Conservation (phyloP, 2,888 invertebrate species). For the Chymomyza fuscimana region DNA sequence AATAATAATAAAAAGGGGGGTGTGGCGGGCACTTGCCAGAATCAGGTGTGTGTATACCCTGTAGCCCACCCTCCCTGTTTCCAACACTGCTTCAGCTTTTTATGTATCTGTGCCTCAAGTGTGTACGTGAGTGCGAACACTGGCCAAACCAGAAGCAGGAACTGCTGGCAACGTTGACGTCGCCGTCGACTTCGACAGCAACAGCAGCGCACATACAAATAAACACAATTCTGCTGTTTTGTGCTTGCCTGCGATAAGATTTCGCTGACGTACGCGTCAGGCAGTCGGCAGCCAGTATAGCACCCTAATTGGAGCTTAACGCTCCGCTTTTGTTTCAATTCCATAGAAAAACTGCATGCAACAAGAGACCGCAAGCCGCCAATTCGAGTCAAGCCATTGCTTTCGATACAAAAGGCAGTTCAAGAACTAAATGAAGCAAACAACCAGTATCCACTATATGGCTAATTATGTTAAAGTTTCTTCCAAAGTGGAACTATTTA, state of each 20-base stretch:
- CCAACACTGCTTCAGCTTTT: slow-evolving; percentile 10
- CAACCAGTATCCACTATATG: neutral
- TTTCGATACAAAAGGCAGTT: slow-evolving; percentile 37
- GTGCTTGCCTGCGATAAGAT: slow-evolving; percentile 61
- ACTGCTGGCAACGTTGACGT: slow-evolving; percentile 54
- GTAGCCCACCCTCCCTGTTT: slow-evolving; percentile 15
- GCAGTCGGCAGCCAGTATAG: slow-evolving; percentile 29
- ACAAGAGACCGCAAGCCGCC: slow-evolving; percentile 68
- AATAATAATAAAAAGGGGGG: slow-evolving; percentile 11
- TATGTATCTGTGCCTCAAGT: slow-evolving; percentile 6
- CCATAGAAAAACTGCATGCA: slow-evolving; percentile 72
- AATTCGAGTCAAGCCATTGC: slow-evolving; percentile 35
- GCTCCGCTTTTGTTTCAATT: slow-evolving; percentile 69
- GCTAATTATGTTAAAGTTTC: neutral
- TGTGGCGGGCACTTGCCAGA: slow-evolving; percentile 19
- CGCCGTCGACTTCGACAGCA: slow-evolving; percentile 25
- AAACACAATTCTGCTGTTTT: slow-evolving; percentile 62
- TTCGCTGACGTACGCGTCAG: slow-evolving; percentile 67
- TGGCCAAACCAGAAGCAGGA: slow-evolving; percentile 71
- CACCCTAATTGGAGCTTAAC: slow-evolving; percentile 72
- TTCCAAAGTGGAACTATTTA: neutral
- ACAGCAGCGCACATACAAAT: slow-evolving; percentile 48
- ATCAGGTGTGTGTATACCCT: slow-evolving; percentile 61
- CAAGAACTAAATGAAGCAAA: slow-evolving; percentile 33
- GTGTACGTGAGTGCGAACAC: slow-evolving; percentile 28